Conservation (phyloP, 1,140 invertebrate genomes). For the Lasioglossum baleicum region DNA sequence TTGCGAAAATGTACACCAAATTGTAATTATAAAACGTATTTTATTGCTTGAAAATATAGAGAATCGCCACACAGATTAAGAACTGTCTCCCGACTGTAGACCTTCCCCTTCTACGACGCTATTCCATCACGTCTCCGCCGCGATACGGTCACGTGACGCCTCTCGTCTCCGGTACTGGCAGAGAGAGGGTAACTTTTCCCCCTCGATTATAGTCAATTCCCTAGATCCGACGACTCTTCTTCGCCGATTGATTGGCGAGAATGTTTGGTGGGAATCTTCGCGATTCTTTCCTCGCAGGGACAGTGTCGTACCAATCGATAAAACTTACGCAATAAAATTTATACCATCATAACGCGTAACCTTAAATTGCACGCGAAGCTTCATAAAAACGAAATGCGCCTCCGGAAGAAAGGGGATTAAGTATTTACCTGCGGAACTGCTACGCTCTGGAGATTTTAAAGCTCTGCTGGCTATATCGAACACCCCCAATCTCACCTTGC, state of each 20-base stretch:
- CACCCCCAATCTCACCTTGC: conserved; percentile 31
- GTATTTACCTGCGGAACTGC: conserved; percentile 43
- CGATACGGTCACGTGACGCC: no score
- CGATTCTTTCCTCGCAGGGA: neutral
- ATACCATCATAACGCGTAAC: conserved; percentile 21
- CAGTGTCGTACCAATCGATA: conserved; percentile 15
- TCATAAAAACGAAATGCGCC: conserved; percentile 12
- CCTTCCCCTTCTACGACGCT: no score
- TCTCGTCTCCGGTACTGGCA: no score
- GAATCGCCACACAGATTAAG: no score
- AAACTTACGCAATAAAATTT: conserved; percentile 35
- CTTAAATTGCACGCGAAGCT: conserved; percentile 29
- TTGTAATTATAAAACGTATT: no score
- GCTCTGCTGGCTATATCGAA: conserved; percentile 28
- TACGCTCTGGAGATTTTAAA: conserved; percentile 26
- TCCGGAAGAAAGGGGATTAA: conserved; percentile 32
- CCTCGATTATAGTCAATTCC: no score
- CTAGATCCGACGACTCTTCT: neutral
- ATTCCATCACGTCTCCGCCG: no score
- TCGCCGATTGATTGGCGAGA: neutral
- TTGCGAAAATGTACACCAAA: no score
- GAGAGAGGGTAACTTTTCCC: no score
- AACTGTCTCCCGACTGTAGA: no score
- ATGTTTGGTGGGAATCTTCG: neutral
- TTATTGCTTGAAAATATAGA: no score